These are phyloP conservation scores for Protobothrops flavoviridis DNA, from an alignment of 2,113 vertebrate species.

Conservation along the genomic window DNA sequence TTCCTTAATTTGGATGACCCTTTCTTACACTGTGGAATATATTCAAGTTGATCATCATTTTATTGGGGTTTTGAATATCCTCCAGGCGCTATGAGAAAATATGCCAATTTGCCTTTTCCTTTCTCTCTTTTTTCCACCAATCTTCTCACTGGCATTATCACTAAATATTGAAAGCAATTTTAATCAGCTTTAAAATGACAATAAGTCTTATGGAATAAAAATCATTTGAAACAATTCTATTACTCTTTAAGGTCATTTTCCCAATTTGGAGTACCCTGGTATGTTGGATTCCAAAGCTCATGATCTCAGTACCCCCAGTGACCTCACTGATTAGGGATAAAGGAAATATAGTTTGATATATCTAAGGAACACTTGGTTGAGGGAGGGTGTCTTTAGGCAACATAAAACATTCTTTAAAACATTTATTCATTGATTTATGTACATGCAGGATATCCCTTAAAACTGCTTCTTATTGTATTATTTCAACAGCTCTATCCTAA, in stretches of 20 bases:
- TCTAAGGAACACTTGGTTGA: background rate
- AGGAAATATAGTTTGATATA: background rate
- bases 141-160: background rate
- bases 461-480: slow-evolving; percentile 12
- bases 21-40: background rate
- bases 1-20: background rate
- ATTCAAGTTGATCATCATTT: background rate
- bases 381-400: background rate
- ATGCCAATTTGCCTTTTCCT: background rate
- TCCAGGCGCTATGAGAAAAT: background rate
- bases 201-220: background rate
- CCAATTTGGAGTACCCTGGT: background rate
- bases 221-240: background rate
- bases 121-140: background rate
- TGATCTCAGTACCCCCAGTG: background rate
- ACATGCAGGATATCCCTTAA: slow-evolving; percentile 16
- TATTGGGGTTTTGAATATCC: background rate
- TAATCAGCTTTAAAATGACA: background rate
- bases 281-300: background rate
- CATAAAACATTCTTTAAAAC: background rate
- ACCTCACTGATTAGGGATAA: background rate
- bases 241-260: background rate
- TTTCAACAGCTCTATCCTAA: slow-evolving; percentile 20
- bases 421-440: background rate
- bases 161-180: background rate